A percentile compares a stretch with the other conserved stretches of the same genome.
These are phyloP conservation scores for Athene noctua DNA, from an alignment of 2,113 vertebrate species.

Conservation along the genomic window DNA sequence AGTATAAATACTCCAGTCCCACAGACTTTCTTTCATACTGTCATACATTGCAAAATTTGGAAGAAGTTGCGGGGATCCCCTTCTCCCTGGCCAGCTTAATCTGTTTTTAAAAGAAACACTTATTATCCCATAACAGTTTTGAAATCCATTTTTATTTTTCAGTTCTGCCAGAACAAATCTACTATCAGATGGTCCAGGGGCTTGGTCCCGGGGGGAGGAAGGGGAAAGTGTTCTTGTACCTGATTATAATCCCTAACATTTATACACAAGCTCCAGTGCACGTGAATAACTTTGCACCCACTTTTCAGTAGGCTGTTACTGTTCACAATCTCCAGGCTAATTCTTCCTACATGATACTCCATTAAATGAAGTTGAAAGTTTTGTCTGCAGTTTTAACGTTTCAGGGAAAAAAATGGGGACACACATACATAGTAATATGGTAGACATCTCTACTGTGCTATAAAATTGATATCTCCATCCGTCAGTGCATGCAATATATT, in stretches of 20 bases:
- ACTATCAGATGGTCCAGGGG: background rate
- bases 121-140: background rate
- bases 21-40: background rate
- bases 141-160: constrained; percentile 45
- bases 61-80: background rate
- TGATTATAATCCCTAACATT: background rate
- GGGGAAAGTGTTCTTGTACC: background rate
- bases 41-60: background rate
- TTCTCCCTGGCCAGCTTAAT: background rate
- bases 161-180: background rate
- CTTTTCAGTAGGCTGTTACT: background rate
- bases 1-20: constrained; percentile 1
- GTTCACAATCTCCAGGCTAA: background rate
- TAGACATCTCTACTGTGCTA: constrained; percentile 58
- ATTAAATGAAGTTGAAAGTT: background rate
- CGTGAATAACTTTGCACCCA: background rate
- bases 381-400: background rate
- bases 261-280: constrained; percentile 48
- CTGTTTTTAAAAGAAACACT: constrained; percentile 40
- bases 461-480: constrained; percentile 44
- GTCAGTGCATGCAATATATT: constrained; percentile 72
- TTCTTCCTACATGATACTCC: constrained; percentile 10
- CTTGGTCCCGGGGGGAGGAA: constrained; percentile 42
- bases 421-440: constrained; percentile 38
- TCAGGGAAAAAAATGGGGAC: background rate